Percentiles rank a stretch among this genome's conserved stretches.
phyloP scores from a whole-genome alignment of 1,140 invertebrate genomes.

The Lethrus apterus region DNA sequence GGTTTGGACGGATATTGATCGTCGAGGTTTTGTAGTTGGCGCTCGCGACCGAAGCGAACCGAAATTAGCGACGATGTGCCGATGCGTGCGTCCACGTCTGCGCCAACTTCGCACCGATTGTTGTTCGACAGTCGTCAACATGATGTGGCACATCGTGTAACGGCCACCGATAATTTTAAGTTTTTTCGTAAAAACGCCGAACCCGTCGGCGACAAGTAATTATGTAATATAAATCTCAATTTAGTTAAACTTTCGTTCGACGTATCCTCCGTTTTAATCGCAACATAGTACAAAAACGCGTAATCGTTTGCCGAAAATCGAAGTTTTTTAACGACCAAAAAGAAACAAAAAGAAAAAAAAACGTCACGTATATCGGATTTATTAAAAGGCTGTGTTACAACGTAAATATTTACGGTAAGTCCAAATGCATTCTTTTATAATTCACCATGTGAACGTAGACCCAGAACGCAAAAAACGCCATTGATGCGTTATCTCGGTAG shows the following conservation, averaged over 20 bases:
- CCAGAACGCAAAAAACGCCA: no score
- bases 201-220: slow-evolving; percentile 33
- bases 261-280: slow-evolving; percentile 30
- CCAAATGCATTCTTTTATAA: no score
- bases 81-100: slow-evolving; percentile 19
- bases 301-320: slow-evolving; percentile 23
- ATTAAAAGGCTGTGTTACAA: slow-evolving; percentile 39
- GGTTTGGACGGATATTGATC: no score
- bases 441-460: no score
- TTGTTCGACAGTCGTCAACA: slow-evolving; percentile 39
- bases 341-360: slow-evolving; percentile 19
- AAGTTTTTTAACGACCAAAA: slow-evolving; percentile 33
- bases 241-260: slow-evolving; percentile 33
- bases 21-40: slow-evolving; percentile 16
- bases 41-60: no score
- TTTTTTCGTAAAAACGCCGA: slow-evolving; percentile 36
- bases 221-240: slow-evolving; percentile 39
- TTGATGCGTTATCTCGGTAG: no score
- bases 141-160: slow-evolving; percentile 41
- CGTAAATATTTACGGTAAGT: slow-evolving; percentile 39
- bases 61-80: slow-evolving; percentile 12
- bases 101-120: slow-evolving; percentile 31
- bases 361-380: slow-evolving; percentile 35
- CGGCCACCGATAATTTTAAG: slow-evolving; percentile 35
- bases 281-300: slow-evolving; percentile 33